Percentiles rank a stretch among this genome's conserved stretches.
These are phyloP conservation scores for Sarcophaga bullata DNA, from an alignment of 1,140 invertebrate genomes.

Conservation along the genomic window DNA sequence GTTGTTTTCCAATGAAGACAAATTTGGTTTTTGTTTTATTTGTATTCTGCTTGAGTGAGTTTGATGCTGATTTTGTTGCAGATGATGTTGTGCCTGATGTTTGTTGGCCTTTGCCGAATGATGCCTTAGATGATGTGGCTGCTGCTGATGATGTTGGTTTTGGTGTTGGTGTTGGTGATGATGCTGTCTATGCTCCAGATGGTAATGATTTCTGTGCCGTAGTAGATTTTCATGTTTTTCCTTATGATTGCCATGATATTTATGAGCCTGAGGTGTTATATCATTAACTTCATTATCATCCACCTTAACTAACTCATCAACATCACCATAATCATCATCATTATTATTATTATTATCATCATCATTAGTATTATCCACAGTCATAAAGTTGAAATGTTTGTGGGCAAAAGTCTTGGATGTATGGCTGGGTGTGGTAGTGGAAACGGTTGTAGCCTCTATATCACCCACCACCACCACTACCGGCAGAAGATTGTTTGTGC, in stretches of 20 bases:
- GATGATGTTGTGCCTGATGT: slow-evolving; percentile 34
- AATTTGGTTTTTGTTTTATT: neutral
- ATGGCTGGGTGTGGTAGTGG: neutral
- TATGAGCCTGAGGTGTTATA: slow-evolving; percentile 25
- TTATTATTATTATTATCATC: neutral
- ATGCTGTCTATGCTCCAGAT: neutral
- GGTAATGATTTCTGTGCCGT: neutral
- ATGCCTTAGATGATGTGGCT: neutral
- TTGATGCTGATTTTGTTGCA: neutral
- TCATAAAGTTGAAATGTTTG: neutral
- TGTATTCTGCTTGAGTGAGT: neutral
- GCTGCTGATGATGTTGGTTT: slow-evolving; percentile 24
- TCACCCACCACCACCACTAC: neutral
- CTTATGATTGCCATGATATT: neutral
- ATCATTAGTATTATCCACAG: neutral
- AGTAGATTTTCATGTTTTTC: slow-evolving; percentile 14
- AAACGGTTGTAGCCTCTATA: neutral
- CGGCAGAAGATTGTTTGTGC: neutral
- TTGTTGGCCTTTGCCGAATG: slow-evolving; percentile 9
- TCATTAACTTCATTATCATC: neutral
- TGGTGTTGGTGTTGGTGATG: slow-evolving; percentile 5
- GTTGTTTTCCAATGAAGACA: slow-evolving; percentile 6
- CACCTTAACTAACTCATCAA: neutral
- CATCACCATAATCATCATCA: neutral
- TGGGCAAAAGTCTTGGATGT: neutral